Conservation (phyloP, 2,888 invertebrate species). For the Prosopocoilus inquinatus region DNA sequence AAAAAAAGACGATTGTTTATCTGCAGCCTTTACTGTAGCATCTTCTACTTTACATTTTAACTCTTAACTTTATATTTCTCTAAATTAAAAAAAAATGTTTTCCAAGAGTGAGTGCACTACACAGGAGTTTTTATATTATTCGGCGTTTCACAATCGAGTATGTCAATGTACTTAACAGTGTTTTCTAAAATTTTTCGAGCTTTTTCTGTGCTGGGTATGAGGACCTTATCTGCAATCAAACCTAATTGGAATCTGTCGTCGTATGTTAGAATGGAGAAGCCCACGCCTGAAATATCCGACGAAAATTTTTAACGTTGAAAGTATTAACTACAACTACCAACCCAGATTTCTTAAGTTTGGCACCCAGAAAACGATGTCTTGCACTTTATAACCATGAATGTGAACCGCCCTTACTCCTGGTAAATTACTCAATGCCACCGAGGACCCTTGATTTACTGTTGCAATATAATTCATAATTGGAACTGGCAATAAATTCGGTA, state of each 20-base stretch:
- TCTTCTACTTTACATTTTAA: too few species aligned
- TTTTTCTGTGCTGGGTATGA: neutral
- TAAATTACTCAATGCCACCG: conserved; percentile 12
- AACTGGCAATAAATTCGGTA: conserved; percentile 11
- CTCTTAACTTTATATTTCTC: too few species aligned
- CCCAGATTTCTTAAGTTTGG: conserved; percentile 11
- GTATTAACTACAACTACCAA: neutral
- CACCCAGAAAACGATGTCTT: conserved; percentile 14
- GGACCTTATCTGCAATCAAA: neutral
- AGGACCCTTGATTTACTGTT: conserved; percentile 4
- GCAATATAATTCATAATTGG: conserved; percentile 1
- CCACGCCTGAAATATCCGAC: neutral
- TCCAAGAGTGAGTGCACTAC: too few species aligned
- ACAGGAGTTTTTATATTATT: too few species aligned
- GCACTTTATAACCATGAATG: conserved; percentile 6
- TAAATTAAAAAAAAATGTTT: too few species aligned
- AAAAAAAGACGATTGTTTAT: too few species aligned
- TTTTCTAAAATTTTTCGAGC: neutral
- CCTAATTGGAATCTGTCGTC: neutral
- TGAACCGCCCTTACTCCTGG: conserved; percentile 9
- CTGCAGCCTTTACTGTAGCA: too few species aligned
- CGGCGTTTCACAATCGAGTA: neutral
- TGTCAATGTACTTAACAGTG: neutral
- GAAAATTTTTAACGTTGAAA: too few species aligned
- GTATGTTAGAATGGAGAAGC: neutral